Conservation (phyloP, 53 echinoderm and acorn worm species). For the Luidia sarsii region DNA sequence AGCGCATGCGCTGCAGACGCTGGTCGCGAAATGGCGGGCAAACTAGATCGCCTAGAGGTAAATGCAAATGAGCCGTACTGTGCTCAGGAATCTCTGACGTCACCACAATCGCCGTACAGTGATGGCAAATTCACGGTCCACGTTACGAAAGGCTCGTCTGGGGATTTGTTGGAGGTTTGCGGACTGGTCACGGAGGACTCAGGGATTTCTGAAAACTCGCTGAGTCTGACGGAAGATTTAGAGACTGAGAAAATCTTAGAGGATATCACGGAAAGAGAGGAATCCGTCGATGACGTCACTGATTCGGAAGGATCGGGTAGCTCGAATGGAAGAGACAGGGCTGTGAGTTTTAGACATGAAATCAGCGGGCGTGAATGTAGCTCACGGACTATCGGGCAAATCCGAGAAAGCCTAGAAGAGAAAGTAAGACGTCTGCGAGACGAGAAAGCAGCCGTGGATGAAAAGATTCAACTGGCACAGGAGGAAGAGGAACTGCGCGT, state of each 20-base stretch:
- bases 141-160: neutral
- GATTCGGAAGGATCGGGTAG: constrained; percentile 32
- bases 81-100: constrained; percentile 16
- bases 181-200: constrained; percentile 16
- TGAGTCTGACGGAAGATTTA: constrained; percentile 24
- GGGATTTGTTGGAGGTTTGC: neutral
- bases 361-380: neutral
- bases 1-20: constrained; percentile 18
- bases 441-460: constrained; percentile 78
- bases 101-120: constrained; percentile 28
- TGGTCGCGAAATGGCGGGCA: constrained; percentile 33
- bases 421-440: constrained; percentile 88
- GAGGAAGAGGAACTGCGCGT: constrained; percentile 76
- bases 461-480: constrained; percentile 85
- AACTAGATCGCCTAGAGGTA: constrained; percentile 34
- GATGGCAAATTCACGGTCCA: constrained; percentile 1
- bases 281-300: constrained; percentile 38
- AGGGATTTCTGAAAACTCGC: constrained; percentile 31
- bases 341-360: no score
- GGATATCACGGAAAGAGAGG: constrained; percentile 40
- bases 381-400: constrained; percentile 71
- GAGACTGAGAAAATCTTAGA: constrained; percentile 27
- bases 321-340: neutral
- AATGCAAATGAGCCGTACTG: constrained; percentile 27
- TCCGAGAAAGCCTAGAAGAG: constrained; percentile 79